A percentile compares a stretch with the other conserved stretches of the same genome.
Conservation (phyloP, 1,140 invertebrate genomes). For the Oncopodura yosiiana region DNA sequence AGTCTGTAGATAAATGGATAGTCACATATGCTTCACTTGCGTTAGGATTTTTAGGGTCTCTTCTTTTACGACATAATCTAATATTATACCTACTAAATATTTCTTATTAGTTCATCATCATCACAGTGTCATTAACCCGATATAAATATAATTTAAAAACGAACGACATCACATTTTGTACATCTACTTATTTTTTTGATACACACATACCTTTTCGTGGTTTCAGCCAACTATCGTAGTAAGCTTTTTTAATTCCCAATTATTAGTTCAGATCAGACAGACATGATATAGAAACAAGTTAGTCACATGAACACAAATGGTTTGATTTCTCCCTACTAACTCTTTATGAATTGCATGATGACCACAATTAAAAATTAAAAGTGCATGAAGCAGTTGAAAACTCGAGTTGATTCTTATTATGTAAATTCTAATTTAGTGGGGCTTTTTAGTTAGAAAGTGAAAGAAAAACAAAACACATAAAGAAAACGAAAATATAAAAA, state of each 20-base stretch:
- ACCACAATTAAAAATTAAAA: no score
- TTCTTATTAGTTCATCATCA: no score
- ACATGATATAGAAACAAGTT: not conserved
- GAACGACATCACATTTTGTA: slow-evolving; percentile 10
- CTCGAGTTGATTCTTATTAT: no score
- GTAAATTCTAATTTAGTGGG: no score
- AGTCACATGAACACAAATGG: not conserved
- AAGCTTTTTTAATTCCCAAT: slow-evolving; percentile 34
- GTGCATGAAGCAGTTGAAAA: no score
- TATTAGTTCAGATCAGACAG: not conserved
- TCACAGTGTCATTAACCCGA: slow-evolving; percentile 1
- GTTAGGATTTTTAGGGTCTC: slow-evolving; percentile 1
- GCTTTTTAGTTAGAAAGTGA: no score
- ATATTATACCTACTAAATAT: not conserved
- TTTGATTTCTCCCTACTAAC: no score
- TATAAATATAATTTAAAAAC: not conserved
- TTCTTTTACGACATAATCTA: not conserved
- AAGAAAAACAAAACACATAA: no score
- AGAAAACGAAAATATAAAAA: no score
- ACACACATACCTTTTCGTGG: slow-evolving; percentile 34
- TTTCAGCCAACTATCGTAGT: slow-evolving; percentile 36
- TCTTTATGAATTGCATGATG: no score
- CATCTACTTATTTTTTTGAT: slow-evolving; percentile 7
- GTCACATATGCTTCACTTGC: not conserved
- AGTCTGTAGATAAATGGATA: not conserved